phyloP scores from a whole-genome alignment of 2,888 invertebrate species.

The Didymodactylos carnosus region DNA sequence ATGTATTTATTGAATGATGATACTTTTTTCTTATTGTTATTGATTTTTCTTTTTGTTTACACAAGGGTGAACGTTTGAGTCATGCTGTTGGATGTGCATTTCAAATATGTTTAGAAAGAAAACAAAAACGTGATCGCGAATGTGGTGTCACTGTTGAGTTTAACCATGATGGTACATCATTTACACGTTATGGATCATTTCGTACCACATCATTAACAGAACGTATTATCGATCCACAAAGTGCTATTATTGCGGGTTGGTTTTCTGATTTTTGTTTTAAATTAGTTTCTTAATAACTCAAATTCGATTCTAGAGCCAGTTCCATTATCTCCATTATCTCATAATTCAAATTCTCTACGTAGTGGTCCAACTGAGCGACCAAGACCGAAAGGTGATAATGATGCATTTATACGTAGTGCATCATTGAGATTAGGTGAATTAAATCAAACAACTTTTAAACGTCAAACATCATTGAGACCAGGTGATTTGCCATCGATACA shows the following conservation, averaged over 20 bases:
- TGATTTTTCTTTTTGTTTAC: background rate
- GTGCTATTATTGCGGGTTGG: conserved; percentile 19
- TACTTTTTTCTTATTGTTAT: background rate
- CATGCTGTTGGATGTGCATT: conserved; percentile 99
- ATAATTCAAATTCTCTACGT: background rate
- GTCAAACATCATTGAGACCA: background rate
- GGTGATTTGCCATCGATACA: conserved; percentile 12
- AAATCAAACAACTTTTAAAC: background rate
- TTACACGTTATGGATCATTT: conserved; percentile 77
- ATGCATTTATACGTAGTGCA: background rate
- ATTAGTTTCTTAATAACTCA: background rate
- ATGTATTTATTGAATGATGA: background rate
- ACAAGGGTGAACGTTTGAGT: conserved; percentile 74
- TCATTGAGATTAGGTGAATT: background rate
- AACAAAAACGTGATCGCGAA: conserved; percentile 88
- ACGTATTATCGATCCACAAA: conserved; percentile 47
- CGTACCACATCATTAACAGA: conserved; percentile 57
- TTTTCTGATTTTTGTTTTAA: background rate
- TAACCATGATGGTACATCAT: conserved; percentile 28
- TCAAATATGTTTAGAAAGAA: conserved; percentile 86
- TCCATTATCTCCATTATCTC: background rate
- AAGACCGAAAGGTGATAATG: background rate
- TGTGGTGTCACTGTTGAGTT: conserved; percentile 19
- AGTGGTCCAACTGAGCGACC: conserved; percentile 6
- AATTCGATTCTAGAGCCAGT: background rate